These are phyloP conservation scores for Notarius lentiginosus DNA, from an alignment of 2,113 vertebrate species.

Conservation along the genomic window DNA sequence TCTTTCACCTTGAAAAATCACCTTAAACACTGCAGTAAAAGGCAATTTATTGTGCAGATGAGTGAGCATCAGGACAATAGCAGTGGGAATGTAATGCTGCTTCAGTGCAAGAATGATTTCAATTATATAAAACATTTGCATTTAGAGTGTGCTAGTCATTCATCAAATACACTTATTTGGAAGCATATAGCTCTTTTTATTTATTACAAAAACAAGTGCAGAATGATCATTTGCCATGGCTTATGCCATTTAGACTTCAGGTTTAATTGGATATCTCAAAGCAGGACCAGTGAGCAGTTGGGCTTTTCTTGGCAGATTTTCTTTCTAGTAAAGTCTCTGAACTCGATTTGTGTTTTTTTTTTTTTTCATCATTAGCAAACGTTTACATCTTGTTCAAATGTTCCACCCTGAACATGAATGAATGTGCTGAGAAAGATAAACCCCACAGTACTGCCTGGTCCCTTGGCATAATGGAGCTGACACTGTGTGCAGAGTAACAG, in stretches of 20 bases:
- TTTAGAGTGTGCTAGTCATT: not conserved
- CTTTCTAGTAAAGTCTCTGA: slow-evolving; percentile 4
- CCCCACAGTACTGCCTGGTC: not conserved
- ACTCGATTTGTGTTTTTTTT: not conserved
- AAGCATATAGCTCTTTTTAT: not conserved
- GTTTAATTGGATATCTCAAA: not conserved
- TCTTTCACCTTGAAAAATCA: not conserved
- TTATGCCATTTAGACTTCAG: not conserved
- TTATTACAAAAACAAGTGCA: not conserved
- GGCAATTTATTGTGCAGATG: not conserved
- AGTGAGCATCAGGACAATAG: not conserved
- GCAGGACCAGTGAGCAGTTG: not conserved
- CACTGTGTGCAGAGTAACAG: not conserved
- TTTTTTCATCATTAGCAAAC: not conserved
- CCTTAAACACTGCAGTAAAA: not conserved
- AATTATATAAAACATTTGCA: not conserved
- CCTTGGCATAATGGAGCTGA: not conserved
- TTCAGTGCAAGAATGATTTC: not conserved
- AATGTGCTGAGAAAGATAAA: not conserved
- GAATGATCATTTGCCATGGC: not conserved
- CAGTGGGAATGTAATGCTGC: not conserved
- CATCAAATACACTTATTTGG: not conserved
- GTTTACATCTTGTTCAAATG: not conserved
- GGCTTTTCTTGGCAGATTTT: not conserved
- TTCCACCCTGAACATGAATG: not conserved